Evolutionary conservation across 1,140 invertebrate species (phyloP), one percentile per base, ranked within the genome.

Genomic region (Drosophila tsacasi): DNA sequence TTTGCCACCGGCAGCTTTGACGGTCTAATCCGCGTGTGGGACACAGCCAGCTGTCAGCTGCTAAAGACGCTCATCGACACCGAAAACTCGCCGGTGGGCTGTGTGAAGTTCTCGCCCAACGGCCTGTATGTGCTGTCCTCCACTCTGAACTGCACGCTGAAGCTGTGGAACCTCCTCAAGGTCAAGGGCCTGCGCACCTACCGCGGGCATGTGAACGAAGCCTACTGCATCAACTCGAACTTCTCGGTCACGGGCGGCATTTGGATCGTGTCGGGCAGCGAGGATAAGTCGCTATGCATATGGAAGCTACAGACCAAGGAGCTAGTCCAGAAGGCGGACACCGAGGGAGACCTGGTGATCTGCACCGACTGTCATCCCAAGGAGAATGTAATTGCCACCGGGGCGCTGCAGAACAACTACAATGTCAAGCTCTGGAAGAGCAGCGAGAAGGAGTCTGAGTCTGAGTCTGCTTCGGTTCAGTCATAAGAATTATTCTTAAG

Each of bases 211-310:
- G 39, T 55, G 7, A 89, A 89, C 32, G 39, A 73, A 9, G 5
- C 32, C 35, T 89, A 69, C 37, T 90, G 85, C 69, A 57, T 90
- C 13, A 47, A 64, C 9, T 62, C 71, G 0, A 90, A 90, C 23
- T 90, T 90, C 35, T 89, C 84, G 2, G 59, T 81, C 2, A 90
- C 85, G 0, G 54, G 63, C 0, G 84, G 85, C 47, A 90, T 79
- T 42, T 89, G 84, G 84, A 76, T 89, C 4, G 74, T 90, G 4
- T 81, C 84, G 21, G 81, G 81, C 37, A 89, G 84, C 52, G 85
- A 90, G 61, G 84, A 89, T 9, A 37, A 52, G 2, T 35, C 40
- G 4, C 32, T 89, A 0, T 78, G 82, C 39, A 81, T 89, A 15
- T 89, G 84, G 84, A 79, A 73, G 49, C 61, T 89, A 23, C 81